phyloP scores from a whole-genome alignment of 2,888 invertebrate species.

The Lasioglossum vierecki region DNA sequence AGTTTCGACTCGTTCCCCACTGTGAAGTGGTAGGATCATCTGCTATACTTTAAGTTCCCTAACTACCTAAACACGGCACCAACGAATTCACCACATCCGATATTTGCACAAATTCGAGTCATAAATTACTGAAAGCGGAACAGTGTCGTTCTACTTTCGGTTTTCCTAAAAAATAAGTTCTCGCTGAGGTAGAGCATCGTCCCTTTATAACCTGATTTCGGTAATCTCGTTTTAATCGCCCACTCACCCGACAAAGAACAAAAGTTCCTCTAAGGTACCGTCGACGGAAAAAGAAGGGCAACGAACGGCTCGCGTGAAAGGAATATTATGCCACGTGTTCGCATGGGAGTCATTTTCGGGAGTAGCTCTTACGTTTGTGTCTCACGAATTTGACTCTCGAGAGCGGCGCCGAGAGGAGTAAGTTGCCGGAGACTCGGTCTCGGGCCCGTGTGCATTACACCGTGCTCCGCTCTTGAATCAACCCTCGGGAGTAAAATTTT shows the following conservation, averaged over 20 bases:
- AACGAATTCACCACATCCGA: too few relatives aligned
- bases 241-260: neutral
- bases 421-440: neutral
- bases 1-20: too few relatives aligned
- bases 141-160: too few relatives aligned
- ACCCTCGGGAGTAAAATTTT: conserved; percentile 10
- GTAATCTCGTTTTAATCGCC: neutral
- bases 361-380: conserved; percentile 3
- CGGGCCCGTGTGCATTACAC: neutral
- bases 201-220: neutral
- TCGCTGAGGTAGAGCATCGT: neutral
- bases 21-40: too few relatives aligned
- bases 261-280: neutral
- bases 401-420: neutral
- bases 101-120: too few relatives aligned
- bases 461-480: neutral
- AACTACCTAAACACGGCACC: too few relatives aligned
- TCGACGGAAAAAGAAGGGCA: neutral
- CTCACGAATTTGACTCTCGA: conserved; percentile 9
- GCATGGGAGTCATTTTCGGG: conserved; percentile 6
- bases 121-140: too few relatives aligned
- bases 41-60: too few relatives aligned
- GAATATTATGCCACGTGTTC: conserved; percentile 5
- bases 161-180: neutral
- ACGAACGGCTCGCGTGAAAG: neutral